Base-by-base conservation (phyloP, 2,113 vertebrate genomes). In the Hipposideros armiger region DNA sequence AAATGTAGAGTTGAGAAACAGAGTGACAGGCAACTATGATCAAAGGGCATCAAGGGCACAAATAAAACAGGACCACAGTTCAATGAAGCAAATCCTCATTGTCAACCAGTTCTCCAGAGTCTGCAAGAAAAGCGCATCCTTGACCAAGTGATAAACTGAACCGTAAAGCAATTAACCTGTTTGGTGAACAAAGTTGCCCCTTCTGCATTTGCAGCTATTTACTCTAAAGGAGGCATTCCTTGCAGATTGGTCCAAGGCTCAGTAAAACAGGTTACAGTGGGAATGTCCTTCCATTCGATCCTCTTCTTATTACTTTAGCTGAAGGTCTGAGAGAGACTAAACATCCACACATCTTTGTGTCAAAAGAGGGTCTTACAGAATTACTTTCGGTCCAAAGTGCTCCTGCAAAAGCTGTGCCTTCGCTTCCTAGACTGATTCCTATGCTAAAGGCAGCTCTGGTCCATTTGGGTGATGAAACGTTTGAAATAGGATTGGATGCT, bases 221-320 rank as follows among this genome's bases (percentile, higher is more conserved):
- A 99, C 5, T 98, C 99, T 82, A 99, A 98, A 98, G 99, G 99
- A 90, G 99, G 98, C 42, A 98, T 99, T 97, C 99, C 99, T 0
- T 99, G 99, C 98, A 99, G 99, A 56, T 97, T 99, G 97, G 95
- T 99, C 47, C 99, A 99, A 96, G 99, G 99, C 20, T 99, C 99
- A 60, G 98, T 99, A 58, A 99, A 98, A 72, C 98, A 98, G 95
- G 95, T 74, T 99, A 56, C 98, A 98, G 1, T 99, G 99, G 99
- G 98, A 99, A 3, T 97, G 98, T 81, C 97, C 95, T 99, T 96
- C 90, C 98, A 10, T 99, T 99, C 97, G 99, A 99, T 97, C 99
- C 99, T 95, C 98, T 99, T 90, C 98, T 99, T 93, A 95, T 99
- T 87, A 99, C 98, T 47, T 66, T 99, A 96, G 99, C 99, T 90